phyloP scores from a whole-genome alignment of 2,888 invertebrate species.

The Chelonus formosanus region DNA sequence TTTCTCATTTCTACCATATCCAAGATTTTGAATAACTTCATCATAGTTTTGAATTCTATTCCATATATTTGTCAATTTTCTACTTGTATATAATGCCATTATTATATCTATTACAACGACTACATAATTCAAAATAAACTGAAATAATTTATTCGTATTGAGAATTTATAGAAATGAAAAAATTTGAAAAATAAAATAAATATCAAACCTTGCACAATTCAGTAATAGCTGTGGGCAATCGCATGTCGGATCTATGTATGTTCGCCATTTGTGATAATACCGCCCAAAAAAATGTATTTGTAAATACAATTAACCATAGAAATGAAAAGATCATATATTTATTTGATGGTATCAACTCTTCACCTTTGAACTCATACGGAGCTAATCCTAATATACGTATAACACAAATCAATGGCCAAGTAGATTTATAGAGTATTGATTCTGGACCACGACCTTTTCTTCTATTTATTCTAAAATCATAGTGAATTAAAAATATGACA shows the following conservation, averaged over 20 bases:
- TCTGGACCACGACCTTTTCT: constrained; percentile 47
- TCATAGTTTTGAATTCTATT: constrained; percentile 56
- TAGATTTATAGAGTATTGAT: constrained; percentile 51
- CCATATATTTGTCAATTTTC: constrained; percentile 50
- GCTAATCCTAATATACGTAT: constrained; percentile 56
- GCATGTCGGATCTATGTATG: no score
- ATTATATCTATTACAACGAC: constrained; percentile 46
- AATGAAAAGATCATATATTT: constrained; percentile 41
- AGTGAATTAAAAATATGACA: no score
- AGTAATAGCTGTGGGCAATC: no score
- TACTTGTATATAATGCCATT: constrained; percentile 38
- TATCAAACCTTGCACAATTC: constrained; percentile 2
- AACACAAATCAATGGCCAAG: constrained; percentile 51
- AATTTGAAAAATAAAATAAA: not conserved
- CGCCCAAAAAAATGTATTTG: constrained; percentile 40
- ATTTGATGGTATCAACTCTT: constrained; percentile 48
- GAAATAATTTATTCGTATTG: not conserved
- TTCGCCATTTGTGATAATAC: not conserved
- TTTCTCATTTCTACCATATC: constrained; percentile 46
- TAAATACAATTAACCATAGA: constrained; percentile 37
- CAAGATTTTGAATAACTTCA: constrained; percentile 44
- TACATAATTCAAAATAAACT: constrained; percentile 50
- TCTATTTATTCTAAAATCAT: not conserved
- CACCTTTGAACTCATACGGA: constrained; percentile 52
- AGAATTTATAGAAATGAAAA: not conserved